These are phyloP conservation scores for Myiagra hebetior DNA, from an alignment of 2,113 vertebrate genomes.

Conservation along the genomic window DNA sequence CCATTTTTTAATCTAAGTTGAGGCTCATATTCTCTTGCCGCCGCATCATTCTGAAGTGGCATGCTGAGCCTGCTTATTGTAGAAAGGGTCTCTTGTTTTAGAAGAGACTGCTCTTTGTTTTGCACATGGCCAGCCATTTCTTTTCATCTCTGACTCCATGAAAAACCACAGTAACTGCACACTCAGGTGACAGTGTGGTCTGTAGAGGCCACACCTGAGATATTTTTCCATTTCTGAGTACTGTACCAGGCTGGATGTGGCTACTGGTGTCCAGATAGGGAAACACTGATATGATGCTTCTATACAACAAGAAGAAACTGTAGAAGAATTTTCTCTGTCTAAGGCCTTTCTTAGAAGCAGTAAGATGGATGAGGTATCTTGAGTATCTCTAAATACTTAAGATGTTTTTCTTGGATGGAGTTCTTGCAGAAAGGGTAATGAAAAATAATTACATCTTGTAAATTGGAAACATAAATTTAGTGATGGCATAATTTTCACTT, in stretches of 20 bases:
- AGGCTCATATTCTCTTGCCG: not conserved
- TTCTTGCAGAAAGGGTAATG: not conserved
- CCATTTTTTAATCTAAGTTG: not conserved
- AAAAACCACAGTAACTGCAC: not conserved
- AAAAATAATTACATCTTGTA: not conserved
- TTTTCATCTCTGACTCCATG: not conserved
- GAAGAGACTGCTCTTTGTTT: not conserved
- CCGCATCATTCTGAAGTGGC: not conserved
- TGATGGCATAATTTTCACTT: not conserved
- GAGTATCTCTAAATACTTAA: not conserved
- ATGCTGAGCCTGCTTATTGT: not conserved
- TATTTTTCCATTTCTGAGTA: not conserved
- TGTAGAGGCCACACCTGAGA: not conserved
- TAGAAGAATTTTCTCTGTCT: not conserved
- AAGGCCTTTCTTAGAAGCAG: not conserved
- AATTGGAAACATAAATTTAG: not conserved
- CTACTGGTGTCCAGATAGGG: not conserved
- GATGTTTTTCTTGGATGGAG: not conserved
- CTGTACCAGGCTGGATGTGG: not conserved
- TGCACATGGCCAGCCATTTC: not conserved
- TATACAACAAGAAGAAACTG: not conserved
- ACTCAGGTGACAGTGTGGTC: not conserved
- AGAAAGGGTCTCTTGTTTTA: slow-evolving; percentile 15
- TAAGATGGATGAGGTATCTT: not conserved
- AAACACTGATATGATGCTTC: not conserved